A percentile compares a stretch with the other conserved stretches of the same genome.
phyloP scores from a whole-genome alignment of 2,797 vertebrate genomes.

The Halcyon leucocephala region DNA sequence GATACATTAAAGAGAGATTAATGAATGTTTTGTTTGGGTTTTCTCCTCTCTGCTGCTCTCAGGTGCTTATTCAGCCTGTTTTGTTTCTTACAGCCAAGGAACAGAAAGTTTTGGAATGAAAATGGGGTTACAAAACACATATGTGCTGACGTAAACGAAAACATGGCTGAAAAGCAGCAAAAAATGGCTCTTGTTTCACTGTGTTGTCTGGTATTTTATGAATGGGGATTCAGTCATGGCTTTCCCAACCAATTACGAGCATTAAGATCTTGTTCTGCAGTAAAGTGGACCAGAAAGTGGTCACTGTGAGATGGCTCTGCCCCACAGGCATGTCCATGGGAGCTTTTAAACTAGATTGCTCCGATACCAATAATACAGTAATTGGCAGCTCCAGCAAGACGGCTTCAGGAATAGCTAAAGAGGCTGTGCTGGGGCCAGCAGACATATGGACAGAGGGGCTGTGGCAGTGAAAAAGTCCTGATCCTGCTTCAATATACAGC shows the following conservation, averaged over 20 bases:
- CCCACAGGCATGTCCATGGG: neutral
- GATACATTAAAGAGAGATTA: conserved; percentile 46
- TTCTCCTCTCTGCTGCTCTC: neutral
- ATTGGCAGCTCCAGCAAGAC: neutral
- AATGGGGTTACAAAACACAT: neutral
- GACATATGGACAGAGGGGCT: neutral
- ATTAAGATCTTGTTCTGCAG: neutral
- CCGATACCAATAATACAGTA: neutral
- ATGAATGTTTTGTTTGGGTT: conserved; percentile 16
- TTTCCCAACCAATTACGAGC: neutral
- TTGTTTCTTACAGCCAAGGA: neutral
- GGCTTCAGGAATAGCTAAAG: neutral
- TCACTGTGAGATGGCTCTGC: neutral
- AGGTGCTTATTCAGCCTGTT: neutral
- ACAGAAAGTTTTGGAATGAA: conserved; percentile 25
- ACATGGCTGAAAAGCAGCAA: neutral
- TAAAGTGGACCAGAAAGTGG: neutral
- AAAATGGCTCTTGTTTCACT: neutral
- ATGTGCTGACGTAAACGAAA: neutral
- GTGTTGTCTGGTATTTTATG: neutral
- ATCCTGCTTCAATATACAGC: neutral
- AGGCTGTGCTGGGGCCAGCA: neutral
- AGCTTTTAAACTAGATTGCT: neutral
- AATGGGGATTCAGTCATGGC: neutral
- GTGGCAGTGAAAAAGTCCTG: neutral